Evolutionary conservation across 2,888 invertebrate genomes (phyloP), one percentile per base, ranked within the genome.

Genomic region (Acanthosepion esculentum): DNA sequence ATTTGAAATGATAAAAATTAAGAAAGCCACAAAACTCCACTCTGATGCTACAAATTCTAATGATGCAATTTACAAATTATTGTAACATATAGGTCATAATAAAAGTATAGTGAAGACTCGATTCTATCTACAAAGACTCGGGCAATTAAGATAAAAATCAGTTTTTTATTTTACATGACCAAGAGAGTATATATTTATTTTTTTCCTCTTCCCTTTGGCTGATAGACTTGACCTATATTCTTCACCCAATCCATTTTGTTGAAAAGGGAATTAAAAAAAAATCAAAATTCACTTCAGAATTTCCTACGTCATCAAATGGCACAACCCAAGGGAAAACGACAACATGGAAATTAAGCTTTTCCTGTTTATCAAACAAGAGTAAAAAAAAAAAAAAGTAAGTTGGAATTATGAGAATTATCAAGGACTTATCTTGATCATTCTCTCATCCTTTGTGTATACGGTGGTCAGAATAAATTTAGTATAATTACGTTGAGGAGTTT

Each of bases 21-120:
- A 78, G 26, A 29, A n/a, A 78, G 78, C 3, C n/a, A n/a, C n/a
- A 78, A 78, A n/a, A 78, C 12, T 29, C 26, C 50, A 23, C 64
- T 26, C 29, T 64, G 23, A 23, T 5, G 26, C 64, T 7, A 26
- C 78, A 78, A 78, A 78, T 78, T n/a, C 78, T 78, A 78, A 78
- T 78, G 78, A 78, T 78, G n/a, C 78, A 78, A 78, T 78, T 78
- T 78, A 78, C 78, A n/a, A 78, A n/a, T 78, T 78, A 78, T 10
- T 78, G 78, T 15, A 78, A 78, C 78, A 78, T 15, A 33, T 78
- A 78, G 78, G 78, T 33, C 78, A 78, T 78, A 78, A 78, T 7
- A 78, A 78, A 78, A 33, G 78, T 78, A 78, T 78, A 78, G 15
- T 78, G 33, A 78, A 78, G n/a, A 33, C 15, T 15, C 33, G 78